phyloP scores from a whole-genome alignment of 2,113 vertebrate genomes.

The Colinus virginianus region DNA sequence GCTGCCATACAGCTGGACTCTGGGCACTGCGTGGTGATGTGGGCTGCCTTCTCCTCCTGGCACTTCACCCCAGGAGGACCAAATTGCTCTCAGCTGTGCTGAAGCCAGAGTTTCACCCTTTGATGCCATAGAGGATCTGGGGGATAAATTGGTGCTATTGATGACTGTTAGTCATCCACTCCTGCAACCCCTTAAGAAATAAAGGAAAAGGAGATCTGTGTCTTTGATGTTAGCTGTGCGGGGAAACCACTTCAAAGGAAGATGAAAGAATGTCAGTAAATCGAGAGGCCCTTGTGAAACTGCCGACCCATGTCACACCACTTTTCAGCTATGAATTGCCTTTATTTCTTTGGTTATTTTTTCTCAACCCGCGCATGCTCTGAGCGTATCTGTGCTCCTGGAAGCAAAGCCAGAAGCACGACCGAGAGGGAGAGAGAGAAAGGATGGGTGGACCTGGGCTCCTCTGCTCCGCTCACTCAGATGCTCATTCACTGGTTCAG shows the following conservation, averaged over 20 bases:
- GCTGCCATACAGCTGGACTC: not conserved
- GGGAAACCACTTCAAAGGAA: not conserved
- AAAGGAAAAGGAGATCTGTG: not conserved
- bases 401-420: too few species aligned
- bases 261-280: rapidly evolving
- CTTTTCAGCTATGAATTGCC: not conserved
- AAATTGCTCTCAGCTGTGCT: rapidly evolving
- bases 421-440: too few species aligned
- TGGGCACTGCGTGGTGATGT: not conserved
- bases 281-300: not conserved
- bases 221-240: rapidly evolving
- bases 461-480: too few species aligned
- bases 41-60: rapidly evolving
- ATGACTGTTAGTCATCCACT: not conserved
- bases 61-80: rapidly evolving
- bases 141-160: not conserved
- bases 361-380: not conserved
- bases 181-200: not conserved
- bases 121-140: not conserved
- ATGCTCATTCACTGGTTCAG: too few species aligned
- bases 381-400: too few species aligned
- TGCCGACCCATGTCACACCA: not conserved
- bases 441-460: too few species aligned
- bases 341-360: not conserved
- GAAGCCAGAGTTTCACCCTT: not conserved